These are phyloP conservation scores for Leptopilina myrica DNA, from an alignment of 2,888 invertebrate species.

Conservation along the genomic window DNA sequence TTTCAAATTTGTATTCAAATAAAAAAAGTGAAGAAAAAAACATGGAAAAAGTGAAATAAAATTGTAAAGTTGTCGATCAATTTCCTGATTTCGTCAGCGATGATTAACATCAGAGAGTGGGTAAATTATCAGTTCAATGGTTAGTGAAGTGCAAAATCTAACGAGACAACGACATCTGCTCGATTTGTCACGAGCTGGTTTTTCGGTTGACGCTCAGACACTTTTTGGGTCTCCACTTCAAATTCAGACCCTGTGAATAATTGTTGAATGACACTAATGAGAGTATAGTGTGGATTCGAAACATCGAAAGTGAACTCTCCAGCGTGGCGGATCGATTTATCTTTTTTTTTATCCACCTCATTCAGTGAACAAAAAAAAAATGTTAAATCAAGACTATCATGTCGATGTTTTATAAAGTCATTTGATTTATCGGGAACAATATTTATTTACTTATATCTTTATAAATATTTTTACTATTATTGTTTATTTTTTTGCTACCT, in stretches of 20 bases:
- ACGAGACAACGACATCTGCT: constrained; percentile 73
- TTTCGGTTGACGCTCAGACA: constrained; percentile 58
- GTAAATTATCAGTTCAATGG: constrained; percentile 46
- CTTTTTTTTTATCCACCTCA: constrained; percentile 2
- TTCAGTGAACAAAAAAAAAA: constrained; percentile 24
- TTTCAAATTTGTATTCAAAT: too few relatives aligned
- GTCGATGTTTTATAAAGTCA: neutral
- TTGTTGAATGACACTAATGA: constrained; percentile 74
- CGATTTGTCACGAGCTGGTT: constrained; percentile 70
- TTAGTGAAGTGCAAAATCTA: constrained; percentile 67
- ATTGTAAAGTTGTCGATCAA: constrained; percentile 52
- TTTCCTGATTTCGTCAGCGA: constrained; percentile 1
- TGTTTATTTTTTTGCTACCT: too few relatives aligned
- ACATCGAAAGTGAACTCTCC: constrained; percentile 48
- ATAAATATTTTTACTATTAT: neutral
- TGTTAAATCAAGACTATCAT: constrained; percentile 27
- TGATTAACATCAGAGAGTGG: constrained; percentile 54
- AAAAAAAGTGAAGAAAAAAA: too few relatives aligned
- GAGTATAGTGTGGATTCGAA: constrained; percentile 66
- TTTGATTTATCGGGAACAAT: constrained; percentile 19
- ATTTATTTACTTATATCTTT: neutral
- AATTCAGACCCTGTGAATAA: constrained; percentile 71
- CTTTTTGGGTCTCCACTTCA: constrained; percentile 60
- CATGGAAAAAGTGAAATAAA: neutral
- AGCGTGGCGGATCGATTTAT: constrained; percentile 37